Percentiles rank a stretch among this genome's conserved stretches.
Conservation (phyloP, 2,888 invertebrate genomes). For the Anoncus sp. region DNA sequence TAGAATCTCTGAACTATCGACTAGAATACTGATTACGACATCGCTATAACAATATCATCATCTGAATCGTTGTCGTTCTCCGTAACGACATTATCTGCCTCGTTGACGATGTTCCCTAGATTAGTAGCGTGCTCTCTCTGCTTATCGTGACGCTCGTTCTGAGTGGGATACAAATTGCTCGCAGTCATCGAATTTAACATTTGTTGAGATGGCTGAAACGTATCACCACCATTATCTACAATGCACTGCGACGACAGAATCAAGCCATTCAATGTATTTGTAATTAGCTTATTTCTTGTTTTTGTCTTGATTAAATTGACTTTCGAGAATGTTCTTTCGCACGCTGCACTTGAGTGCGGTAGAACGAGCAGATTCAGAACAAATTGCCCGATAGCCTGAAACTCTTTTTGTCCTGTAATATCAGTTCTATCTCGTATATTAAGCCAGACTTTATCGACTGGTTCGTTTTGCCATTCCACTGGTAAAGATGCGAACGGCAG, state of each 20-base stretch:
- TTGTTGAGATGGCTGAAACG: neutral
- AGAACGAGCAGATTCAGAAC: slow-evolving; percentile 33
- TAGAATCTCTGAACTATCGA: too few species aligned
- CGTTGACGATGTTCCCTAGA: neutral
- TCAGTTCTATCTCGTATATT: slow-evolving; percentile 1
- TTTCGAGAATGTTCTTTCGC: slow-evolving; percentile 45
- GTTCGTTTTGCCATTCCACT: slow-evolving; percentile 2
- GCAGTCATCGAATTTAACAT: slow-evolving; percentile 8
- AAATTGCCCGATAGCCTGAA: slow-evolving; percentile 35
- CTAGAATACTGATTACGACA: neutral
- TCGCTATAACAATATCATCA: neutral
- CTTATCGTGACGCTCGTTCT: neutral
- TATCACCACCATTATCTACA: neutral
- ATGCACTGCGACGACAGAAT: slow-evolving; percentile 31
- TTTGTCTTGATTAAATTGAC: slow-evolving; percentile 51
- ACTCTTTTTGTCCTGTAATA: neutral
- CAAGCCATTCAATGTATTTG: slow-evolving; percentile 34
- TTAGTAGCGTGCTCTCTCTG: neutral
- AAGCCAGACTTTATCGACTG: slow-evolving; percentile 1
- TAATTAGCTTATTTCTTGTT: slow-evolving; percentile 42
- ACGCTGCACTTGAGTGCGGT: slow-evolving; percentile 55
- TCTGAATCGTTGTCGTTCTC: neutral
- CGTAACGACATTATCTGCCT: neutral
- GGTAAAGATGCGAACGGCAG: slow-evolving; percentile 21
- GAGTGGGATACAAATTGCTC: slow-evolving; percentile 6